Evolutionary conservation across 1,140 invertebrate species (phyloP).

Genomic region (Chelonus insularis): DNA sequence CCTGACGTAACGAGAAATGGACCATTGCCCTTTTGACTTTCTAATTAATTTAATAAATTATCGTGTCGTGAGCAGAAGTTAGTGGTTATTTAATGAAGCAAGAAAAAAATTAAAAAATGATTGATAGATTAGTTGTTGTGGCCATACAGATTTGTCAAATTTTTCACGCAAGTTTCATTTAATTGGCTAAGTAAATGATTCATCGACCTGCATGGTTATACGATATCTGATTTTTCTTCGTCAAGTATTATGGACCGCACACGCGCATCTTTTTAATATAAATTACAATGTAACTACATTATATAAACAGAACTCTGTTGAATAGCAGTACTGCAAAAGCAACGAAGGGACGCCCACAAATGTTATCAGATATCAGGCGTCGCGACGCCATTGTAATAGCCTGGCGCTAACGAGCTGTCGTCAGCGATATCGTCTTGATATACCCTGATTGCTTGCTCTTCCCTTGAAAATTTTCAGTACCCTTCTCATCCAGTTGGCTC

Average conservation of each 20-base stretch:
- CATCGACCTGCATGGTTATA: no score
- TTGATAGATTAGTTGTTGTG: not conserved
- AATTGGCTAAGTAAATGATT: no score
- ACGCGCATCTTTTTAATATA: not conserved
- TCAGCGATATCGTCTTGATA: slow-evolving; percentile 39
- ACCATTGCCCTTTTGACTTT: not conserved
- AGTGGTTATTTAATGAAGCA: not conserved
- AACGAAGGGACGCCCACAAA: slow-evolving; percentile 22
- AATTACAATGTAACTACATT: not conserved
- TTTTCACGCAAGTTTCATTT: not conserved
- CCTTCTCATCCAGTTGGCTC: not conserved
- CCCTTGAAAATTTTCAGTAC: not conserved
- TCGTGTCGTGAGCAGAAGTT: not conserved
- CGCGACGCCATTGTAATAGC: slow-evolving; percentile 40
- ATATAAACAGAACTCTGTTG: not conserved
- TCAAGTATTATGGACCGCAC: no score
- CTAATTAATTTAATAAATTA: slow-evolving; percentile 11
- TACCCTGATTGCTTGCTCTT: not conserved
- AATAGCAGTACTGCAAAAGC: not conserved
- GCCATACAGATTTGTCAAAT: slow-evolving; percentile 7
- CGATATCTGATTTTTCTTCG: no score
- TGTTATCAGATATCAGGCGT: slow-evolving; percentile 46
- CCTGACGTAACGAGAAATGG: not conserved
- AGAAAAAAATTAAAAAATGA: not conserved
- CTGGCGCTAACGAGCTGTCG: slow-evolving; percentile 49